Percentiles rank a stretch among this genome's conserved stretches.
phyloP scores from a whole-genome alignment of 2,113 vertebrate genomes.

The Spea bombifrons region DNA sequence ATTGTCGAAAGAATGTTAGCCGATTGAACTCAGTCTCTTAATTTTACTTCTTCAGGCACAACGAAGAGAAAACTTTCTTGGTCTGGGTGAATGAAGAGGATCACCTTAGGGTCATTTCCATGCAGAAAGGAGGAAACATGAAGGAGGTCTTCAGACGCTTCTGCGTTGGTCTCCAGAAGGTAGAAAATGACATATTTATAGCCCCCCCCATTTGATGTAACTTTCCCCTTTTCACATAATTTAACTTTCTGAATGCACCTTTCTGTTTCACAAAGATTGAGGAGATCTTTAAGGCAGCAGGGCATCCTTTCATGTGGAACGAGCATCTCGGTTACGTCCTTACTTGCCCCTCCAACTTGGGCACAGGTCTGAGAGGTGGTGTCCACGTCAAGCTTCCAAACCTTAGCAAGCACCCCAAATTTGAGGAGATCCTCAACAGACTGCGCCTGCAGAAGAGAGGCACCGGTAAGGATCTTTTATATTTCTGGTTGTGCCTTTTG shows the following conservation, averaged over 20 bases:
- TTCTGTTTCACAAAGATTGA: conserved; percentile 73
- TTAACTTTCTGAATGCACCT: neutral
- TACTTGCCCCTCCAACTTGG: conserved; percentile 93
- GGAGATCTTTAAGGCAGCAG: conserved; percentile 87
- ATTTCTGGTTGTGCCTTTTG: conserved; percentile 55
- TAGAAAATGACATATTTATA: conserved; percentile 48
- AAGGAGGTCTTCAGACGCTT: conserved; percentile 94
- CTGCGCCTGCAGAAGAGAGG: conserved; percentile 95
- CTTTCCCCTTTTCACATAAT: no score
- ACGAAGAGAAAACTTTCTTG: conserved; percentile 86
- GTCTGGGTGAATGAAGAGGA: conserved; percentile 97
- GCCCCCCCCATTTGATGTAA: no score
- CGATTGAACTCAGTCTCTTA: no score
- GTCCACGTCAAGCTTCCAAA: conserved; percentile 88
- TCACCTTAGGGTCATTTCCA: conserved; percentile 91
- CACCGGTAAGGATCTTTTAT: conserved; percentile 70
- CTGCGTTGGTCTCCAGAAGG: conserved; percentile 88
- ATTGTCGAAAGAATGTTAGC: no score
- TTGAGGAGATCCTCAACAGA: conserved; percentile 85
- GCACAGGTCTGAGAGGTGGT: conserved; percentile 87
- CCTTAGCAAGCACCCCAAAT: conserved; percentile 90
- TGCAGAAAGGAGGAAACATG: conserved; percentile 93
- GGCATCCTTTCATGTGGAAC: conserved; percentile 92
- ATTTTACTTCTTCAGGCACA: conserved; percentile 71
- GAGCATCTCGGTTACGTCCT: conserved; percentile 90